These are phyloP conservation scores for Rhynchonycteris naso DNA, from an alignment of 2,797 vertebrate species.

Conservation along the genomic window DNA sequence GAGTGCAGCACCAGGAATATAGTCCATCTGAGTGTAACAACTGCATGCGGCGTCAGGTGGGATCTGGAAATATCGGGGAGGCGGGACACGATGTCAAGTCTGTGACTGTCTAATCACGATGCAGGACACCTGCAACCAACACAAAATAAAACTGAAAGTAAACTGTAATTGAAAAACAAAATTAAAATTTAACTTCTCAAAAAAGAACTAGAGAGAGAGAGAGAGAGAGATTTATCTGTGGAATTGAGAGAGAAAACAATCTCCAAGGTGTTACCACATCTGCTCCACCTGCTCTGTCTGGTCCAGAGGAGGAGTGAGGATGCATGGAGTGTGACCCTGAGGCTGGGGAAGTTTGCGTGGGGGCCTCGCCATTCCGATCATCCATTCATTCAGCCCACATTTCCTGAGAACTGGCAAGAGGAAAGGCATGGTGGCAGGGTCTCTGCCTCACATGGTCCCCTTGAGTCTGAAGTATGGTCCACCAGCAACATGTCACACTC, in stretches of 20 bases:
- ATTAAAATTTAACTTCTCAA: no score
- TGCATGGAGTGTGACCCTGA: no score
- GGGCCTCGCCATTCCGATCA: neutral
- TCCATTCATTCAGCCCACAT: neutral
- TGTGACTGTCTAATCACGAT: no score
- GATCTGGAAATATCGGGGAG: no score
- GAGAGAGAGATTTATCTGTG: neutral
- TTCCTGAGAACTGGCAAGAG: neutral
- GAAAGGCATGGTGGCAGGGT: neutral
- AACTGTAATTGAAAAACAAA: no score
- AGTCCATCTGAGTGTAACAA: no score
- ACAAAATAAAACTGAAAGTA: no score
- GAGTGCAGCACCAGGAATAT: no score
- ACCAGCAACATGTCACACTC: neutral
- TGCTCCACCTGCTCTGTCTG: neutral
- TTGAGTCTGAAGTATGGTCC: neutral
- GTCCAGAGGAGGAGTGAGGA: neutral
- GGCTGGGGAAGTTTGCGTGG: neutral
- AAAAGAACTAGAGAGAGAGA: no score
- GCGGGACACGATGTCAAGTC: no score
- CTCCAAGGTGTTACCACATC: neutral
- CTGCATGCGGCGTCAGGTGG: no score
- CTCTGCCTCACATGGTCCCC: neutral
- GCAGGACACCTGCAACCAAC: no score
- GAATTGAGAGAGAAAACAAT: neutral